Percentiles rank a stretch among this genome's conserved stretches.
phyloP scores from a whole-genome alignment of 2,113 vertebrate genomes.

The Takifugu bimaculatus region DNA sequence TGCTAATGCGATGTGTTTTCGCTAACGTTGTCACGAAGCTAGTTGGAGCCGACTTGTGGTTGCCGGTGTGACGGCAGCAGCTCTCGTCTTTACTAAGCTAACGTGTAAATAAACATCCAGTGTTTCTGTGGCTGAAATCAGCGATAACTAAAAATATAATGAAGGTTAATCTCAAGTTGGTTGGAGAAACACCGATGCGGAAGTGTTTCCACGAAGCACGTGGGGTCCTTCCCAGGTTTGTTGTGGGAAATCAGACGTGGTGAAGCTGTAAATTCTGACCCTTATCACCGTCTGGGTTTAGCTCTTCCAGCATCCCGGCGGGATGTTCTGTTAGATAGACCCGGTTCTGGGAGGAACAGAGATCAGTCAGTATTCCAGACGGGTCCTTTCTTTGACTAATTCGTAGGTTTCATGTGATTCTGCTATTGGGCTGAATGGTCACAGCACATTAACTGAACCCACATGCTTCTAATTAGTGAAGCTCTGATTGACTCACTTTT shows the following conservation, averaged over 20 bases:
- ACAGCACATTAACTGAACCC: constrained; percentile 32
- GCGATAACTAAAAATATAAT: background rate
- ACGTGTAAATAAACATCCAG: background rate
- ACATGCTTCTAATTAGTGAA: constrained; percentile 53
- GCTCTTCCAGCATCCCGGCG: no score
- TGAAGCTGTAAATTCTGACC: background rate
- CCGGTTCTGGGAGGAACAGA: no score
- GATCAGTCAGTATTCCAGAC: no score
- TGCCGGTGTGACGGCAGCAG: constrained; percentile 25
- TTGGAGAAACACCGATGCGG: constrained; percentile 27
- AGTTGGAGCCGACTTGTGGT: constrained; percentile 15
- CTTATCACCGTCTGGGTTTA: background rate
- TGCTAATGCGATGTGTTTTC: constrained; percentile 23
- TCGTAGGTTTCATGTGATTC: constrained; percentile 57
- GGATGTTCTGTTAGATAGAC: no score
- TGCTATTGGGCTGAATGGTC: constrained; percentile 24
- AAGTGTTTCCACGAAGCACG: constrained; percentile 47
- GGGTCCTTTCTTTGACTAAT: background rate
- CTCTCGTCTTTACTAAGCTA: background rate
- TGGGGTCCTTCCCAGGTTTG: constrained; percentile 16
- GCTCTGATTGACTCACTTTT: constrained; percentile 33
- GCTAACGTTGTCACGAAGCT: constrained; percentile 42
- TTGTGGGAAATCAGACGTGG: background rate
- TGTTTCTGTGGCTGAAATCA: background rate
- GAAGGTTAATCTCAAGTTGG: constrained; percentile 1